A percentile compares a stretch with the other conserved stretches of the same genome.
These are phyloP conservation scores for Helarctos malayanus DNA, from an alignment of 2,797 vertebrate species.

Conservation along the genomic window DNA sequence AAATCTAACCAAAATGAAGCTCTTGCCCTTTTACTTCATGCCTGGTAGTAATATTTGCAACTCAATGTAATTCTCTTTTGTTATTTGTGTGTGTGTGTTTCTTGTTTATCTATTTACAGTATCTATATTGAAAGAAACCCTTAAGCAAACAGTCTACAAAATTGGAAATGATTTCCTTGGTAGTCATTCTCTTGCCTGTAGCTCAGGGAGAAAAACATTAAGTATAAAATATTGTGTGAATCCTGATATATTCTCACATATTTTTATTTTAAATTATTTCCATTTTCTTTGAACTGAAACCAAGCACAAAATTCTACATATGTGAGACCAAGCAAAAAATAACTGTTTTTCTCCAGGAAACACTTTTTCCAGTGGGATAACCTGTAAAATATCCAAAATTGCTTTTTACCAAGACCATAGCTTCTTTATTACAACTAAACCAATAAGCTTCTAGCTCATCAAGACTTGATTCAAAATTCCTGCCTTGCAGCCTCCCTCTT, in stretches of 20 bases:
- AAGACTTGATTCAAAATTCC: not conserved
- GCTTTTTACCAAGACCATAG: not conserved
- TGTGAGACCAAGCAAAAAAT: not conserved
- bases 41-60: not conserved
- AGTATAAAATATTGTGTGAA: not conserved
- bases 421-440: not conserved
- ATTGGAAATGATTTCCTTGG: conserved; percentile 7
- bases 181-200: not conserved
- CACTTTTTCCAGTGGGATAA: not conserved
- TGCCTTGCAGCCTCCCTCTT: not conserved
- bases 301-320: not conserved
- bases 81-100: not conserved
- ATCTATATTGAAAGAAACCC: not conserved
- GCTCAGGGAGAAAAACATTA: not conserved
- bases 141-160: not conserved
- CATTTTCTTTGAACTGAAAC: conserved; percentile 44
- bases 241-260: not conserved
- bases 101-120: not conserved
- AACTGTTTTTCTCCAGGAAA: not conserved
- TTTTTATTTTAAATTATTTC: not conserved
- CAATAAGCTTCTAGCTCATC: not conserved
- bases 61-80: not conserved
- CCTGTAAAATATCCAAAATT: not conserved
- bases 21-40: not conserved
- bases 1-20: not conserved